Conservation (phyloP, 2,113 vertebrate genomes). For the Stictonetta naevosa region DNA sequence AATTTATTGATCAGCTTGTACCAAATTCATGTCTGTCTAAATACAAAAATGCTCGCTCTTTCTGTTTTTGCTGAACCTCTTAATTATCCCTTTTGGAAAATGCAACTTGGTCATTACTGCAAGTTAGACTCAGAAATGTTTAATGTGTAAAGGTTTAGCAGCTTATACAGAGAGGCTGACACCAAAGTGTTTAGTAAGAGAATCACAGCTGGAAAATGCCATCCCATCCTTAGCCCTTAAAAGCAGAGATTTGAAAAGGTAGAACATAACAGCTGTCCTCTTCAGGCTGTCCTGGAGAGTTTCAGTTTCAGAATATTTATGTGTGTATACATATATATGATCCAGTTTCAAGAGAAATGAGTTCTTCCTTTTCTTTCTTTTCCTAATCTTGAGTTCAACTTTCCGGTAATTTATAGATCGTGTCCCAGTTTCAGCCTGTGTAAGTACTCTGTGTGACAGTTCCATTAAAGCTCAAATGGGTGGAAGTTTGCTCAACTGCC, state of each 20-base stretch:
- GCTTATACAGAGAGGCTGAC: not conserved
- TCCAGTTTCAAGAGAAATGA: constrained; percentile 7
- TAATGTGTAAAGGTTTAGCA: not conserved
- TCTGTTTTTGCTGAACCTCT: not conserved
- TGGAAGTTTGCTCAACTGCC: not conserved
- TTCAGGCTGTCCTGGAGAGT: constrained; percentile 20
- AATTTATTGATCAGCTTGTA: constrained; percentile 13
- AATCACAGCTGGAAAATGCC: constrained; percentile 31
- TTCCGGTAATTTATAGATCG: constrained; percentile 29
- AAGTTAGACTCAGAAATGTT: not conserved
- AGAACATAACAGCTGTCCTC: constrained; percentile 2
- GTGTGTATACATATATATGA: constrained; percentile 18
- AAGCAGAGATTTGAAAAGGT: constrained; percentile 14
- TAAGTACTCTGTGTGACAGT: not conserved
- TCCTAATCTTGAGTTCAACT: not conserved
- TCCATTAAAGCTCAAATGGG: constrained; percentile 11
- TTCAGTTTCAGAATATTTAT: constrained; percentile 49
- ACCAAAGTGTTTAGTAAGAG: not conserved
- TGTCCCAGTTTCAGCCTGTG: constrained; percentile 30
- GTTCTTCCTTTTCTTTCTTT: constrained; percentile 10
- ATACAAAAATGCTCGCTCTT: not conserved
- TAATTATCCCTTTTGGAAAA: constrained; percentile 35
- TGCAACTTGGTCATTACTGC: not conserved
- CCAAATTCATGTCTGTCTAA: not conserved
- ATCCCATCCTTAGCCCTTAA: not conserved